A percentile compares a stretch with the other conserved stretches of the same genome.
Evolutionary conservation across 2,113 vertebrate species (phyloP).

Genomic region (Chlorodrepanis virens): DNA sequence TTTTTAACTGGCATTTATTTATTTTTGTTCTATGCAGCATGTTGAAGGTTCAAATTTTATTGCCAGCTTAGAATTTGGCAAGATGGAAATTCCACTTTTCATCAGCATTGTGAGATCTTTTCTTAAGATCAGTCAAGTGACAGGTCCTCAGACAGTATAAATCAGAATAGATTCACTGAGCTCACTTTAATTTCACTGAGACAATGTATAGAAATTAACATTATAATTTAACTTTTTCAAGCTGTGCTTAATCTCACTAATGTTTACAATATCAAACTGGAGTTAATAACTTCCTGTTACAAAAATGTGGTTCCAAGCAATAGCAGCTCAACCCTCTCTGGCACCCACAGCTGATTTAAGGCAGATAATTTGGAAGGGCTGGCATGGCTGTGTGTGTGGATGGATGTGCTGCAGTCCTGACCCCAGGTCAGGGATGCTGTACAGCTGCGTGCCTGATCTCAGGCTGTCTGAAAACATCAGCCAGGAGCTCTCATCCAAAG

Average conservation of each 20-base stretch:
- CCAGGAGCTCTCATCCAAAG: conserved; percentile 1
- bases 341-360: background rate
- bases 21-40: background rate
- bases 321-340: background rate
- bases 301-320: background rate
- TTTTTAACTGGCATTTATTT: background rate
- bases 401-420: background rate
- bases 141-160: background rate
- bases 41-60: background rate
- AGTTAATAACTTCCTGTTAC: background rate
- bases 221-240: background rate
- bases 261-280: background rate
- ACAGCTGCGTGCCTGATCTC: background rate
- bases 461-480: background rate
- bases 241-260: background rate
- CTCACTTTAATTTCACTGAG: background rate
- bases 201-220: background rate
- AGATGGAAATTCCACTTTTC: background rate
- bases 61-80: background rate
- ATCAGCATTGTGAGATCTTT: background rate
- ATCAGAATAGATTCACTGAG: background rate
- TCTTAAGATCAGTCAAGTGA: background rate
- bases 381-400: background rate
- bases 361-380: accelerated
- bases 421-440: background rate